Evolutionary conservation across 2,888 invertebrate genomes (phyloP).

Genomic region (Willowsia nigromaculata): DNA sequence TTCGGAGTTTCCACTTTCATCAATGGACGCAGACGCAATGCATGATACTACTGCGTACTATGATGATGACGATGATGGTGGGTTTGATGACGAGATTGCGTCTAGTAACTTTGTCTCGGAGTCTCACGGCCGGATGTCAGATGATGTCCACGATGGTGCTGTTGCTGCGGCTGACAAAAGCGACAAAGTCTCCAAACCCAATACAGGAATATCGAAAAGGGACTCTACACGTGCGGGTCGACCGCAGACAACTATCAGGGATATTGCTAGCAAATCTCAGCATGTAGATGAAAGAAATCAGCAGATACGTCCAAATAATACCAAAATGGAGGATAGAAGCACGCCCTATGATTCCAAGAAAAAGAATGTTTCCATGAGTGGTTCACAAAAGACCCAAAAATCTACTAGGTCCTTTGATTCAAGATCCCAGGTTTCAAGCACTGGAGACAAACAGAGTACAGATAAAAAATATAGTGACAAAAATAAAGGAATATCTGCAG

Average conservation of each 20-base stretch:
- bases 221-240: no score
- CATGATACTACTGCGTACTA: conserved; percentile 15
- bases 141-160: no score
- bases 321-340: not conserved
- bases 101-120: no score
- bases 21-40: not conserved
- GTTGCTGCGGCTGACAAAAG: no score
- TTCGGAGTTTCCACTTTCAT: no score
- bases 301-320: not conserved
- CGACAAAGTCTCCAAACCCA: no score
- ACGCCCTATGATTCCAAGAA: not conserved
- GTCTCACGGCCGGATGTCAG: no score
- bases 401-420: not conserved
- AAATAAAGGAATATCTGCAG: not conserved
- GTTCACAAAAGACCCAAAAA: not conserved
- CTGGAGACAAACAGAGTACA: not conserved
- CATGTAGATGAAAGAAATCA: no score
- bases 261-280: no score
- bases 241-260: no score
- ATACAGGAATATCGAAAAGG: no score
- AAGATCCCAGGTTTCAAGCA: not conserved
- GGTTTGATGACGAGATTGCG: not conserved
- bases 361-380: not conserved
- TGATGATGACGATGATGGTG: conserved; percentile 1
- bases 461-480: not conserved